Conservation (phyloP, 2,797 vertebrate genomes). For the Psittacula echo region DNA sequence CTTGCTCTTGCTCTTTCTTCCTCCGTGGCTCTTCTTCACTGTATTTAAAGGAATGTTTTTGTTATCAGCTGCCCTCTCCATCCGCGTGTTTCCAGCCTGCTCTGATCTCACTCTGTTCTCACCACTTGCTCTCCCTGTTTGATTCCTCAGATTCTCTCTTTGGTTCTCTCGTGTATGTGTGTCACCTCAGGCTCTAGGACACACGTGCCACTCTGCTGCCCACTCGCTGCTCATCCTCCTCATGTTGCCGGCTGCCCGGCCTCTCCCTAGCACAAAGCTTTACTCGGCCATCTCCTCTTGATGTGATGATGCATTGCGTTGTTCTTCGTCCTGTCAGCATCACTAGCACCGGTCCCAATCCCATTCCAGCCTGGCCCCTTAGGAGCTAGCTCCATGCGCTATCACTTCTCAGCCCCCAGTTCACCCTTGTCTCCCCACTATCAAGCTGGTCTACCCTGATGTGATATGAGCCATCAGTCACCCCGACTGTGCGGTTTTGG, state of each 20-base stretch:
- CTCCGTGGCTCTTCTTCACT: neutral
- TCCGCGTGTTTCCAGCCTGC: neutral
- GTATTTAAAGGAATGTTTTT: neutral
- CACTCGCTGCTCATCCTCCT: neutral
- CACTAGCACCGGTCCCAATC: rapidly evolving
- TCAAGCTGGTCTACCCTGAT: rapidly evolving
- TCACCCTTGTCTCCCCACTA: neutral
- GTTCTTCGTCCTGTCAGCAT: neutral
- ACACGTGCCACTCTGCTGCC: neutral
- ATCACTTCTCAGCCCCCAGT: rapidly evolving
- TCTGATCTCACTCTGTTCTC: neutral
- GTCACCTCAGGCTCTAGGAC: neutral
- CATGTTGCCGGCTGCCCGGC: rapidly evolving
- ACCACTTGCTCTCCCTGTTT: neutral
- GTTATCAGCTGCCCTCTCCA: neutral
- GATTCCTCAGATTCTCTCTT: neutral
- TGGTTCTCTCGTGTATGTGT: neutral
- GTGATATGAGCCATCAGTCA: neutral
- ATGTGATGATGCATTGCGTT: rapidly evolving
- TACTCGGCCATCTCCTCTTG: neutral
- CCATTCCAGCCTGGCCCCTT: no score
- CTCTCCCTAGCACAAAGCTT: rapidly evolving
- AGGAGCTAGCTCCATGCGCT: rapidly evolving
- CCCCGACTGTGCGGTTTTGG: rapidly evolving
- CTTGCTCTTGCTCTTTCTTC: neutral